Base-by-base conservation (phyloP, 2,797 vertebrate species). In the Sebastes itinus region DNA sequence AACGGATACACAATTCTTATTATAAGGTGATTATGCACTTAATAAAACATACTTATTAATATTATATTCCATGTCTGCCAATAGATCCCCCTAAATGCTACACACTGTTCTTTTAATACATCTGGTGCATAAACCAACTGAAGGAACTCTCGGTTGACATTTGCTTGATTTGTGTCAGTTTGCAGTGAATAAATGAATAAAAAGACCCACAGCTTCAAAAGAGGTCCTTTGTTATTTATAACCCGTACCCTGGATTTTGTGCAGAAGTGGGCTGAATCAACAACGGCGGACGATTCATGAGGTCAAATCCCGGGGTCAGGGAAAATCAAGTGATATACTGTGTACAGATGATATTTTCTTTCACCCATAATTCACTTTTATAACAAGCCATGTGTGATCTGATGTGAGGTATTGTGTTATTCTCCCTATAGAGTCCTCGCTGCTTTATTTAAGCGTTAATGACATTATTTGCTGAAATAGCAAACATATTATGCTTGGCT, bases 381-480 rank as follows among this genome's bases (percentile, higher is more conserved):
- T 20, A 63, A 8, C 11, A 5, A 22, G 4, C 14, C 14, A 35
- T 62, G 22, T 14, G 11, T 27, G 30, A 60, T 71, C 5, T 33
- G 32, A 77, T 66, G 30, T 46, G 28, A 35, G 9, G 46, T 16
- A 49, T 22, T 28, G 27, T 33, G 28, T 49, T 71, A 7, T 60
- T 58, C 28, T 46, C 12, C 42, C 23, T 27, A 20, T 65, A 58
- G 42, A 38, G 55, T 49, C n/a, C 22, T 69, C 56, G 20, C 13
- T 56, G 35, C 38, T 59, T 38, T 23, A 58, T 58, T 74, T 56
- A 77, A 82, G 60, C 30, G 27, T 49, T 78, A 62, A 81, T 56
- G 68, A 12, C 42, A 46, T 69, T 65, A 59, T 30, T 56, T 52
- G 60, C 55, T 65, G 60, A 78, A 82, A 76, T 18, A 70, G 76